Evolutionary conservation across 2,113 vertebrate species (phyloP).

Genomic region (Phaethon lepturus): DNA sequence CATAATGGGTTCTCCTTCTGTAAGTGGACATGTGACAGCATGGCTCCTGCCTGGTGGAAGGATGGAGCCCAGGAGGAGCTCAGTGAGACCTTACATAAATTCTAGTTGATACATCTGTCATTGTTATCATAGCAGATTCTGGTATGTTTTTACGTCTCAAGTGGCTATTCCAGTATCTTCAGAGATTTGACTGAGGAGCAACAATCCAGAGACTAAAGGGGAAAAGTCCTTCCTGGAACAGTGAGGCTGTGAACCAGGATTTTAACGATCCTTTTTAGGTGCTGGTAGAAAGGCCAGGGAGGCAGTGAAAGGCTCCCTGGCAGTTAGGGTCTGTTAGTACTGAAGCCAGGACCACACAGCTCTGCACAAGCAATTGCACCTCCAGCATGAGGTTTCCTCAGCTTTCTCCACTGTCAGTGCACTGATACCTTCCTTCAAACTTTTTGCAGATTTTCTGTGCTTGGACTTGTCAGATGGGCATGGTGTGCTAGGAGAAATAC

Average conservation of each 20-base stretch:
- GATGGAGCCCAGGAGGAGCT: background rate
- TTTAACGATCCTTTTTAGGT: background rate
- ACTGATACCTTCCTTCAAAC: background rate
- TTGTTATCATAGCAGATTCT: background rate
- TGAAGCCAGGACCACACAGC: background rate
- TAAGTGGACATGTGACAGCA: background rate
- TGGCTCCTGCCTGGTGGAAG: background rate
- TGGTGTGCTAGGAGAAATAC: background rate
- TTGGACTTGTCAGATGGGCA: background rate
- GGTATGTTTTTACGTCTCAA: background rate
- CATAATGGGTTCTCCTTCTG: background rate
- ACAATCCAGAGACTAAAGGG: background rate
- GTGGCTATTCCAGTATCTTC: background rate
- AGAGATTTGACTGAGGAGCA: background rate
- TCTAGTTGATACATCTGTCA: background rate
- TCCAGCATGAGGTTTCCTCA: background rate
- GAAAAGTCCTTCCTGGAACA: background rate
- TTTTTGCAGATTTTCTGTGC: background rate
- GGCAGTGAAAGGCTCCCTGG: background rate
- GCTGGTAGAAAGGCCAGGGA: slow-evolving; percentile 3
- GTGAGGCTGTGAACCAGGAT: background rate
- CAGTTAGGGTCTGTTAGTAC: background rate
- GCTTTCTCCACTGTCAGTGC: background rate
- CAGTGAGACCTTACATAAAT: background rate
- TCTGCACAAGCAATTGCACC: background rate